Base-by-base conservation (phyloP, 2,888 invertebrate species). In the Hofmannophila pseudospretella region DNA sequence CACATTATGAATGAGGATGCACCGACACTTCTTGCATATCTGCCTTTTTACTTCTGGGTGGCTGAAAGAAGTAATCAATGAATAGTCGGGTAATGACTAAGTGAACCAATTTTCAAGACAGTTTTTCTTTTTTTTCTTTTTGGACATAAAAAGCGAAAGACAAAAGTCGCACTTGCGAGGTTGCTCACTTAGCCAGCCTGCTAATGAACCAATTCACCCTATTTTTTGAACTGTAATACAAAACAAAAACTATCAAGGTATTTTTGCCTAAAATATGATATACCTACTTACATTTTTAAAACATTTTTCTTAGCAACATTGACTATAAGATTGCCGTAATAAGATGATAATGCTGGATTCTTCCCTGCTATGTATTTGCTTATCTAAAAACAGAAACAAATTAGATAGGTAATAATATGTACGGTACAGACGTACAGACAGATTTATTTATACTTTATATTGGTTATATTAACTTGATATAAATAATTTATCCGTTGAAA, bases 401-500 rank as follows among this genome's bases (percentile, higher is more conserved):
- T 22, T 30, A 30, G 16, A n/a, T n/a, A n/a, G n/a, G n/a, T n/a
- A n/a, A n/a, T n/a, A n/a, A 12, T 2, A 25, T 25, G 9, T 8
- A 25, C 4, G 9, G 1, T 8, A 20, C 3, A 20, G 8, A 20
- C 5, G 3, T 4, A 3, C 20, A 20, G 8, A 20, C 20, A 20
- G 5, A 20, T 3, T 5, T 5, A 20, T 19, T 7, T 5, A n/a
- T n/a, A n/a, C n/a, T n/a, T n/a, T n/a, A n/a, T n/a, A n/a, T n/a
- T n/a, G n/a, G 19, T 34, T 23, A 12, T 12, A 41, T 58, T 58
- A 73, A 90, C 92, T 76, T 92, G 92, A 66, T 91, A 91, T 13
- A 93, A 74, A 59, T 88, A 92, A 68, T 92, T 92, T 67, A 93
- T 90, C 40, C 92, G 79, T 57, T 92, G 90, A 58, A 92, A 91